A percentile compares a stretch with the other conserved stretches of the same genome.
Conservation (phyloP, 2,888 invertebrate species). For the Platycheirus rosarum region DNA sequence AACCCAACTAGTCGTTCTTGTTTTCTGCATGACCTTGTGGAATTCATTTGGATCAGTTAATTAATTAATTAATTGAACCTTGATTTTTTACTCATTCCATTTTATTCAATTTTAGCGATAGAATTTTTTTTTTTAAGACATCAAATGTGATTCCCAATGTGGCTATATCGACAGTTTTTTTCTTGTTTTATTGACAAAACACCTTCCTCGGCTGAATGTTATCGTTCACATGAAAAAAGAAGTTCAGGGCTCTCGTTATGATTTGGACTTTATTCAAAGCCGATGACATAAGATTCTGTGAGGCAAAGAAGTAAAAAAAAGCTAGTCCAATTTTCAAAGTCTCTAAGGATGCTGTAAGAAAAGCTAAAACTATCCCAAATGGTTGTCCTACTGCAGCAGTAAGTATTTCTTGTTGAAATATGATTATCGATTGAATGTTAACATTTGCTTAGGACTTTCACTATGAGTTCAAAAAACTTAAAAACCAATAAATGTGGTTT, state of each 20-base stretch:
- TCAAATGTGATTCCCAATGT: neutral
- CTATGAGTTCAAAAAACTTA: neutral
- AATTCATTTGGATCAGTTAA: too few relatives aligned
- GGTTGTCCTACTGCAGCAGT: slow-evolving; percentile 19
- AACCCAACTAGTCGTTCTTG: too few relatives aligned
- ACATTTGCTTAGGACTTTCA: neutral
- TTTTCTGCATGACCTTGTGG: too few relatives aligned
- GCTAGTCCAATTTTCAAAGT: neutral
- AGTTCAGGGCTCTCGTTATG: neutral
- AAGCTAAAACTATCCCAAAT: neutral
- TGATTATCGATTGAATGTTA: neutral
- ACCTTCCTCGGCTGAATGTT: neutral
- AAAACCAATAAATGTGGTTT: neutral
- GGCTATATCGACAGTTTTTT: neutral
- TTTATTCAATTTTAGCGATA: too few relatives aligned
- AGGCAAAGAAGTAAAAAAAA: neutral
- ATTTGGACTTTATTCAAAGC: slow-evolving; percentile 11
- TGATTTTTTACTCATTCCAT: too few relatives aligned
- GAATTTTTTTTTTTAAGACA: neutral
- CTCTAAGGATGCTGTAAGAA: neutral
- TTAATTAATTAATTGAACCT: too few relatives aligned
- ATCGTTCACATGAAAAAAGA: slow-evolving; percentile 28
- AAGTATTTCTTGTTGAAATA: too few relatives aligned
- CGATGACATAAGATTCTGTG: slow-evolving; percentile 1
- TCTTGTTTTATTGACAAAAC: slow-evolving; percentile 5